Conservation (phyloP, 2,113 vertebrate genomes). For the Malurus elegans region DNA sequence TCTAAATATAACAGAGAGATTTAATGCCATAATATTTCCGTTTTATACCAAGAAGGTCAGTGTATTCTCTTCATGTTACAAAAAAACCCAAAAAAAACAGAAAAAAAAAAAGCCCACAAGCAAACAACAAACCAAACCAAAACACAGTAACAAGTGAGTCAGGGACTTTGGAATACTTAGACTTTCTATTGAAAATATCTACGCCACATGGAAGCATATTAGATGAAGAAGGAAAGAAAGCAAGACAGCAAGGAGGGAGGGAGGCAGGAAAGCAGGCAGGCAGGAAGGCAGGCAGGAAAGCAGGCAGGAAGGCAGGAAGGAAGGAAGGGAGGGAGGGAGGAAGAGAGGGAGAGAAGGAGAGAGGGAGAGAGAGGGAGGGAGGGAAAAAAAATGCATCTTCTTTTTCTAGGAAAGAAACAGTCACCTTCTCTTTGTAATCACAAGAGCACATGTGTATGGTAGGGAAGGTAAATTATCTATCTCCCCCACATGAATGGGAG, state of each 20-base stretch:
- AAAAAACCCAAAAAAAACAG: background rate
- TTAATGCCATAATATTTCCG: background rate
- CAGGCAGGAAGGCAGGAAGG: too few relatives aligned
- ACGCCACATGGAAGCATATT: background rate
- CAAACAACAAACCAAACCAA: background rate
- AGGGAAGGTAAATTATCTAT: background rate
- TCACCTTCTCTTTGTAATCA: background rate
- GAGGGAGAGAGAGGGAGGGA: fast-evolving
- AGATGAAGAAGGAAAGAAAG: too few relatives aligned
- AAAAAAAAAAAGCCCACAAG: too few relatives aligned
- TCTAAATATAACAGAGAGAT: background rate
- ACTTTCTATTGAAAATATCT: background rate
- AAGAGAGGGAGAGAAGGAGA: fast-evolving
- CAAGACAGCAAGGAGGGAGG: fast-evolving
- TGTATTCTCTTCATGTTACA: background rate
- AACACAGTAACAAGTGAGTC: background rate
- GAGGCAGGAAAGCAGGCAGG: fast-evolving
- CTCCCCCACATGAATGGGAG: fast-evolving
- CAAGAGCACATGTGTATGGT: background rate
- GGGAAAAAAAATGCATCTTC: background rate
- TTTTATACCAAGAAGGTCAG: background rate
- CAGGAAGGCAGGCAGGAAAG: too few relatives aligned
- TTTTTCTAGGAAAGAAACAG: background rate
- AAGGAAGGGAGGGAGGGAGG: fast-evolving
- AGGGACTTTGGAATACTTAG: background rate